Evolutionary conservation across 2,113 vertebrate species (phyloP).

Genomic region (Oostethus manadensis): DNA sequence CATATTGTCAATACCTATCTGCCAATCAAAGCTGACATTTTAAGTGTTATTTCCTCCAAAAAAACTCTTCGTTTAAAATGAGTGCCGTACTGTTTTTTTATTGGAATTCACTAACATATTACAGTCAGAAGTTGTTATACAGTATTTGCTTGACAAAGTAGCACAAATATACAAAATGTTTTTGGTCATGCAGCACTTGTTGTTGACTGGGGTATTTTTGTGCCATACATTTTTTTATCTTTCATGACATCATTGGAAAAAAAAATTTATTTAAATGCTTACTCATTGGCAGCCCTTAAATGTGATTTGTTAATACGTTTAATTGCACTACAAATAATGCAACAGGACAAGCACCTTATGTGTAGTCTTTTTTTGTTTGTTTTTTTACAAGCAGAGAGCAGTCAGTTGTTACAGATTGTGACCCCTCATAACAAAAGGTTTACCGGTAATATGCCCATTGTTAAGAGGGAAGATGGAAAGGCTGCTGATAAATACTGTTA

Average conservation of each 20-base stretch:
- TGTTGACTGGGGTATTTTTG: neutral
- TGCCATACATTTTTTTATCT: neutral
- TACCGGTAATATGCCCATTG: neutral
- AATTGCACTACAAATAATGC: neutral
- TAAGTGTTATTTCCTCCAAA: neutral
- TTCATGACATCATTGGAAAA: conserved; percentile 14
- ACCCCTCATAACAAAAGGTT: conserved; percentile 9
- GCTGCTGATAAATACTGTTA: conserved; percentile 4
- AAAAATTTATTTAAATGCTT: conserved; percentile 1
- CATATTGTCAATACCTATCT: too few relatives aligned
- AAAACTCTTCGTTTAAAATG: neutral
- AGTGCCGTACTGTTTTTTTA: conserved; percentile 32
- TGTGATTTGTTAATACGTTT: neutral
- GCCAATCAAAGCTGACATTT: too few relatives aligned
- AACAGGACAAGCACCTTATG: neutral
- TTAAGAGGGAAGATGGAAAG: neutral
- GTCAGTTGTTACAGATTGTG: conserved; percentile 41
- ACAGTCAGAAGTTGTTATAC: conserved; percentile 29
- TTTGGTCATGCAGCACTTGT: conserved; percentile 13
- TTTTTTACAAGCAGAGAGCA: neutral
- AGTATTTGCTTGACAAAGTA: conserved; percentile 26
- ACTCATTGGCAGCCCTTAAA: conserved; percentile 3
- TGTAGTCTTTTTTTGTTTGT: too few relatives aligned
- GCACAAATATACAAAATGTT: conserved; percentile 22
- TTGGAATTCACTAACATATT: conserved; percentile 41